phyloP scores from a whole-genome alignment of 2,888 invertebrate species.

The Portevinia maculata region DNA sequence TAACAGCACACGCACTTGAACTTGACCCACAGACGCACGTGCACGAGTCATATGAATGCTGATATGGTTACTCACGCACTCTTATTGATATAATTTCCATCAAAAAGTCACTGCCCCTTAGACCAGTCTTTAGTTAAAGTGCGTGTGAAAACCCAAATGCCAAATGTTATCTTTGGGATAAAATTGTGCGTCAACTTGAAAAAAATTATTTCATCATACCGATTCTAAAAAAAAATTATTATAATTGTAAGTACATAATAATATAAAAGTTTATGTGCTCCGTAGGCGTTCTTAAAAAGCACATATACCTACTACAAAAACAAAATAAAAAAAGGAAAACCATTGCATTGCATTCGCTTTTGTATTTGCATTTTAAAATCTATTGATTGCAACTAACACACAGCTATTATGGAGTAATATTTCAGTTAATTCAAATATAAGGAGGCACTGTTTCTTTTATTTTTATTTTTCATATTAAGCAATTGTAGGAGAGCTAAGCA shows the following conservation, averaged over 20 bases:
- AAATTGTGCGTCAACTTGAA: not conserved
- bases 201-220: not conserved
- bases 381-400: conserved; percentile 22
- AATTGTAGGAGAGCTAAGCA: conserved; percentile 16
- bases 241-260: too few relatives aligned
- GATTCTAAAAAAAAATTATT: too few relatives aligned
- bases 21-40: conserved; percentile 43
- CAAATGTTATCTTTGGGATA: not conserved
- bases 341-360: too few relatives aligned
- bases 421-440: conserved; percentile 11
- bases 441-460: not conserved
- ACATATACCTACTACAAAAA: too few relatives aligned
- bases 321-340: too few relatives aligned
- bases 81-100: conserved; percentile 24
- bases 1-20: conserved; percentile 51
- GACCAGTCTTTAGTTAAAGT: conserved; percentile 1
- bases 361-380: not conserved
- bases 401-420: not conserved
- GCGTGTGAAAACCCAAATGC: not conserved
- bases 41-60: not conserved
- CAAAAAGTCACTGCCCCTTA: conserved; percentile 16
- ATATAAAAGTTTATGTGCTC: too few relatives aligned
- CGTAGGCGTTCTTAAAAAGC: too few relatives aligned
- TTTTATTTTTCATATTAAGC: conserved; percentile 9
- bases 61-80: conserved; percentile 17